Evolutionary conservation across 2,888 invertebrate species (phyloP), one percentile per base, ranked within the genome.

Genomic region (Trypoxylon attenuatum): DNA sequence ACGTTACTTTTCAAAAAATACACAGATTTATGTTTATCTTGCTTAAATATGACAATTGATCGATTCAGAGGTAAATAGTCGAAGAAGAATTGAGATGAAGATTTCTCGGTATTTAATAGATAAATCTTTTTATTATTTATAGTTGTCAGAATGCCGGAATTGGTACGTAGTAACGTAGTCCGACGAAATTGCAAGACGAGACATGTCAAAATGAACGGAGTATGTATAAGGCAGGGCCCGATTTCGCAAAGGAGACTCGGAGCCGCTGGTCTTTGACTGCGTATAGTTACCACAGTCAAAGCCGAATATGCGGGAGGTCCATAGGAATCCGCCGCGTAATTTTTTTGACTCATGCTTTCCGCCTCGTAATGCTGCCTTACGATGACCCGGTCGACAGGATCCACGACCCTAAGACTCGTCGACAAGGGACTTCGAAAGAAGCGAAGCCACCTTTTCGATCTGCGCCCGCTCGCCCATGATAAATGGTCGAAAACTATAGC

Each of bases 271-370:
- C 33, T 33, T 33, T 58, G 15, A 25, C n/a, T 22, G 41, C 39
- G 51, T 51, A 52, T 41, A 45, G 42, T 65, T 47, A 53, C 39
- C 23, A 29, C 41, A 59, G 29, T 41, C 58, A 25, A 60, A 10
- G 41, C 52, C 52, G 64, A 68, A 55, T 77, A 56, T 69, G 82
- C 84, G 85, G 84, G 85, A 85, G 85, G 85, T 84, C 85, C 77
- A 49, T 56, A 78, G 81, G 84, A 84, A 85, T 85, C 78, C 76
- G 85, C 83, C 71, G 77, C 79, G 85, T 84, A 85, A 85, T 82
- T 84, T 83, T 84, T 81, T 79, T 70, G 72, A 81, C 75, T 79
- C 78, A 76, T 75, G 71, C 75, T 78, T 76, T 74, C 72, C 75
- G 79, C 81, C 71, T 79, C 69, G 77, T 80, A 81, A 79, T 78